phyloP scores from a whole-genome alignment of 2,888 invertebrate species.

The Drosophila dives region DNA sequence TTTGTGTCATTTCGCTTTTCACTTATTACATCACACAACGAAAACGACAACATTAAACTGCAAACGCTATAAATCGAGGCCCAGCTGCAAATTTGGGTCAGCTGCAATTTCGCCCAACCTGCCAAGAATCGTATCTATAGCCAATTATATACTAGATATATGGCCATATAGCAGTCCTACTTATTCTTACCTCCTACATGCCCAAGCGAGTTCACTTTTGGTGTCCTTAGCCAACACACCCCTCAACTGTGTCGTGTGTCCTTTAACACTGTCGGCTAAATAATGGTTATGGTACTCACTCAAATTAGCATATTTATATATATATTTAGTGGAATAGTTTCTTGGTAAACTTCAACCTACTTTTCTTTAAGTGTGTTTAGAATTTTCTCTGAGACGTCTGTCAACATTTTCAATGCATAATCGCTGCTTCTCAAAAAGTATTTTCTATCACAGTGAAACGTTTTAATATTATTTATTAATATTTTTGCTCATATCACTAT shows the following conservation, averaged over 20 bases:
- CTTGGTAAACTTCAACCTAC: neutral
- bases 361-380: neutral
- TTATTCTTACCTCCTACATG: neutral
- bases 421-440: neutral
- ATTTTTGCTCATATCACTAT: neutral
- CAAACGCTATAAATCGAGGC: constrained; percentile 48
- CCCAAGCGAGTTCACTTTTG: neutral
- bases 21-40: constrained; percentile 73
- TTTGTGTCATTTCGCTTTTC: constrained; percentile 73
- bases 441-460: neutral
- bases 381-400: neutral
- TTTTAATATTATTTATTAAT: neutral
- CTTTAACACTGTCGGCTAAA: neutral
- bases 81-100: constrained; percentile 58
- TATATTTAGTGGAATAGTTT: neutral
- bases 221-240: neutral
- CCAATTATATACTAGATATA: constrained; percentile 16
- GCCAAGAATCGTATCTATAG: constrained; percentile 58
- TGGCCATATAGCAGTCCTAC: neutral
- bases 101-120: constrained; percentile 34
- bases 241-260: neutral
- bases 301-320: neutral
- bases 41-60: constrained; percentile 1
- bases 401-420: neutral
- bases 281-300: neutral